Conservation (phyloP, 2,888 invertebrate genomes). For the Dyspetes luteomarginatus region DNA sequence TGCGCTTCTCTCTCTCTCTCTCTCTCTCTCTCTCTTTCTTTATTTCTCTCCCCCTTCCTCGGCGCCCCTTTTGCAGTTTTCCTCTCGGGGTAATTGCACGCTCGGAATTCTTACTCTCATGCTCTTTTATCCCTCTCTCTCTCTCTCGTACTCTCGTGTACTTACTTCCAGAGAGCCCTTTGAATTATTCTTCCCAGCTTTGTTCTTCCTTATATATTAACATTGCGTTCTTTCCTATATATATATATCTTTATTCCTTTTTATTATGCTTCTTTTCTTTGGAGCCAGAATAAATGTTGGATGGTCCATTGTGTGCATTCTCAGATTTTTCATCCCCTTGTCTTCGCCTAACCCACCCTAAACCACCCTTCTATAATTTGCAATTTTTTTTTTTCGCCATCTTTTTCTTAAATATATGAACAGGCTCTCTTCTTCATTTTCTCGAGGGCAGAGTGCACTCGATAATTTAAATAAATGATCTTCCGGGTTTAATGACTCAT, state of each 20-base stretch:
- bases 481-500: conserved; percentile 50
- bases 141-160: neutral
- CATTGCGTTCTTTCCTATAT: neutral
- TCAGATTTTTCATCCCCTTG: conserved; percentile 32
- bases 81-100: conserved; percentile 71
- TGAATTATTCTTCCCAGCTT: neutral
- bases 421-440: too few species aligned
- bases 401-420: too few species aligned
- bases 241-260: conserved; percentile 58
- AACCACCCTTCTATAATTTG: too few species aligned
- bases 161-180: too few species aligned
- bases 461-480: conserved; percentile 16
- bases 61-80: conserved; percentile 29
- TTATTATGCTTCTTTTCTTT: conserved; percentile 54
- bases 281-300: conserved; percentile 2
- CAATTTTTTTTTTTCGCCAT: too few species aligned
- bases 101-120: conserved; percentile 69
- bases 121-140: conserved; percentile 36
- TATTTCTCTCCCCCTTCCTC: conserved; percentile 13
- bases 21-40: conserved; percentile 19
- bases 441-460: conserved; percentile 36
- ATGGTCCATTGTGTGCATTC: conserved; percentile 10
- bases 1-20: conserved; percentile 34
- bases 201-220: neutral
- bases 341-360: conserved; percentile 2